These are phyloP conservation scores for Hydrotaea diabolus DNA, from an alignment of 2,888 invertebrate genomes.

Conservation along the genomic window DNA sequence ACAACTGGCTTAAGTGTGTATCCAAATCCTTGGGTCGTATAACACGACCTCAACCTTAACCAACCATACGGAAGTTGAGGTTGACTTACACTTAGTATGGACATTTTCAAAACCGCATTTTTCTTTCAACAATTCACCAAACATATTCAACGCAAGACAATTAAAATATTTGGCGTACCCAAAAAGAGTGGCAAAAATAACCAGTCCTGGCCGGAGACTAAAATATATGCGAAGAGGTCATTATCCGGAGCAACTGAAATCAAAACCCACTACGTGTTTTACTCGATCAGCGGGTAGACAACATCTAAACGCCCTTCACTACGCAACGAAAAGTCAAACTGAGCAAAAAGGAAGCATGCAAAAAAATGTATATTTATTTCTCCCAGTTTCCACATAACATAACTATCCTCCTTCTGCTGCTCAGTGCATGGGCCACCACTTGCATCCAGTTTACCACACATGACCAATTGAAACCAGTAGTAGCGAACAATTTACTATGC, in stretches of 20 bases:
- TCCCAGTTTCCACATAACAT: not conserved
- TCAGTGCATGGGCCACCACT: not conserved
- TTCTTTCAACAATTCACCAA: too few relatives aligned
- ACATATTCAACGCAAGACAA: not conserved
- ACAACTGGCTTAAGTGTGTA: too few relatives aligned
- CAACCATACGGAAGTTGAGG: too few relatives aligned
- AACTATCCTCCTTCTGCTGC: not conserved
- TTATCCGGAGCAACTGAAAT: not conserved
- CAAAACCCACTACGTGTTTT: not conserved
- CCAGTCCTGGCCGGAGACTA: not conserved
- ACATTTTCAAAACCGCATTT: too few relatives aligned
- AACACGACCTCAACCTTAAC: too few relatives aligned
- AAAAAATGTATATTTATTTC: not conserved
- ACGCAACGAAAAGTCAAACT: conserved; percentile 21
- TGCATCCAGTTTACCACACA: not conserved
- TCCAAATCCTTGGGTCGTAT: too few relatives aligned
- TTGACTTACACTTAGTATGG: too few relatives aligned
- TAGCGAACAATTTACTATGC: conserved; percentile 41
- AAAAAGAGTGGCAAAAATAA: not conserved
- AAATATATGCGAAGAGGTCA: not conserved
- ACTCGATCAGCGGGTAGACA: not conserved
- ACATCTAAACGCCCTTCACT: conserved; percentile 42
- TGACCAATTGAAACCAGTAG: conserved; percentile 55
- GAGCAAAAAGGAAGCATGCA: not conserved
- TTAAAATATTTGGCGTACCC: not conserved